Percentiles rank a stretch among this genome's conserved stretches.
These are phyloP conservation scores for Apaloderma vittatum DNA, from an alignment of 2,113 vertebrate species.

Conservation along the genomic window DNA sequence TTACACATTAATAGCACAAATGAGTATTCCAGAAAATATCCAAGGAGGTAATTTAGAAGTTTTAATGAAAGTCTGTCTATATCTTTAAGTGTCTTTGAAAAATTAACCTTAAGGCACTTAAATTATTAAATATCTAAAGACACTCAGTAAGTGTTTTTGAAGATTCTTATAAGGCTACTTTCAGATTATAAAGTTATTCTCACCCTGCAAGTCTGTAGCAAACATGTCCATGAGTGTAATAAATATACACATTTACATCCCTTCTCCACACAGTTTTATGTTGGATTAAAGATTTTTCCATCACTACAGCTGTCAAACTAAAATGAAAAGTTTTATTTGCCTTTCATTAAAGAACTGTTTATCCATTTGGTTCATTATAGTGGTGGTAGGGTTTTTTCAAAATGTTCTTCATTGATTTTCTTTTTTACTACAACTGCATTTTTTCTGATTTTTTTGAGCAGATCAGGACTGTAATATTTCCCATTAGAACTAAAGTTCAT, in stretches of 20 bases:
- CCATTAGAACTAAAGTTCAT: not conserved
- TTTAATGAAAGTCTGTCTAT: not conserved
- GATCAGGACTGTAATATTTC: not conserved
- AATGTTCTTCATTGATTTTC: not conserved
- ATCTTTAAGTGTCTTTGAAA: not conserved
- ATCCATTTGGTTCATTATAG: not conserved
- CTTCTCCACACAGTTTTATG: not conserved
- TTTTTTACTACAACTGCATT: not conserved
- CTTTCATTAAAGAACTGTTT: not conserved
- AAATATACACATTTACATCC: not conserved
- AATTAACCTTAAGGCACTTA: not conserved
- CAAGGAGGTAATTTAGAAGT: not conserved
- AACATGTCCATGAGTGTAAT: not conserved
- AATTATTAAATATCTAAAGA: not conserved
- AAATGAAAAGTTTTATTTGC: not conserved
- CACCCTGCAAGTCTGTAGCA: not conserved
- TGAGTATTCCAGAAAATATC: not conserved
- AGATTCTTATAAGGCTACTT: not conserved
- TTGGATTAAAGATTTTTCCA: not conserved
- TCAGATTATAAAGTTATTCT: not conserved
- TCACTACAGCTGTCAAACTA: not conserved
- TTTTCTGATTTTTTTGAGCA: constrained; percentile 8
- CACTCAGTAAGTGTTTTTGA: not conserved
- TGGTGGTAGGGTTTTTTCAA: not conserved
- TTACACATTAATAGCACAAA: not conserved